Evolutionary conservation across 2,113 vertebrate species (phyloP), one percentile per base, ranked within the genome.

Genomic region (Erythrocercus mccallii): DNA sequence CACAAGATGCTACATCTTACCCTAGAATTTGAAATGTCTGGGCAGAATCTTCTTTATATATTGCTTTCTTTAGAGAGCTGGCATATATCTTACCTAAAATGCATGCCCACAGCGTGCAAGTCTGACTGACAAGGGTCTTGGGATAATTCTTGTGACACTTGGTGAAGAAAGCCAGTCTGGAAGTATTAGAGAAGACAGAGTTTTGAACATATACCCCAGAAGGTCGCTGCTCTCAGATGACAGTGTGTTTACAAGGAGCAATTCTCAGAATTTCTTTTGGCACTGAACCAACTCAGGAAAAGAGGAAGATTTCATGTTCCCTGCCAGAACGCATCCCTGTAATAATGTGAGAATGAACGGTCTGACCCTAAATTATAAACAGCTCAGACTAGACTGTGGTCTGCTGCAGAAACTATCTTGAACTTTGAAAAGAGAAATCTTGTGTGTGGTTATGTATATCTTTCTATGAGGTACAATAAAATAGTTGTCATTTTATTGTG

Each of bases 221-320:
- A 94, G 89, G 89, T 85, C 24, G 1, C 84, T 92, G 89, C 62
- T 65, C 53, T 85, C 58, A 31, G 66, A 91, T 89, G 87, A 94
- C 86, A 89, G 65, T 71, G 40, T 95, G 64, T 82, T 93, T 93
- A 85, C 79, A 94, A 92, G 79, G 45, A 97, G 62, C 47, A 44
- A 51, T 94, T 82, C 90, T 96, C 85, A 96, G 93, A 95, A 94
- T 91, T 96, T 89, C 81, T 70, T 94, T 88, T 92, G 94, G 81
- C 64, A 0, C 56, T 88, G 61, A 77, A 76, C 79, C 76, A 95
- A 24, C 71, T 94, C 86, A 95, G 90, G 86, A 91, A 94, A 94
- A 95, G 78, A 96, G 53, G 78, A 94, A 85, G 88, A 95, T 95
- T 83, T 86, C 2, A 3, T 69, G 48, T 84, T 95, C 79, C 64